Base-by-base conservation (phyloP, 1,140 invertebrate genomes). In the Psix sp. region DNA sequence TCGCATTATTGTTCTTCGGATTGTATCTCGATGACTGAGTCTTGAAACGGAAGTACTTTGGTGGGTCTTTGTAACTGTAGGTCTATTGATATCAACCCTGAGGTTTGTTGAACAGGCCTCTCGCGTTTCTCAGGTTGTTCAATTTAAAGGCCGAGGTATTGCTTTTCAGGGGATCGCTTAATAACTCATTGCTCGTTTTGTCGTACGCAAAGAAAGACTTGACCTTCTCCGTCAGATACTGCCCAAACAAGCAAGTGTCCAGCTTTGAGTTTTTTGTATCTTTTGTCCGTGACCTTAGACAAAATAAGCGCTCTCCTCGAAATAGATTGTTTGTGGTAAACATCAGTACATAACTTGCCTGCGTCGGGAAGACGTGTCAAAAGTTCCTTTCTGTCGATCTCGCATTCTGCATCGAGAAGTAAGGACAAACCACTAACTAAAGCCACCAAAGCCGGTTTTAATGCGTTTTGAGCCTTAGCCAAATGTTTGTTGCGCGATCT, bases 21-120 rank as follows among this genome's bases (percentile, higher is more conserved):
- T 40, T 40, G 49, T 1, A 29, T n/a, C 21, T 49, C 18, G 7
- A n/a, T 31, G 35, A 16, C n/a, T 51, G 33, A 1, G 33, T 40
- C 17, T 26, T 45, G 31, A 60, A 60, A 2, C n/a, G 16, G 38
- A 40, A 17, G 16, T 1, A 9, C 13, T 9, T 40, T 5, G 15
- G 15, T 5, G 38, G 38, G 38, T 7, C 38, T n/a, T 20, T 40
- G 38, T 17, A n/a, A 10, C 15, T 7, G 15, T 20, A 17, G 38
- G 26, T 39, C 39, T 42, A 39, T 29, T 56, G 52, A 10, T 10
- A 35, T 5, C 11, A 21, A 26, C 40, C 42, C 42, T 38, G 54
- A 5, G 10, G 26, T 11, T 46, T 57, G 54, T 57, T 0, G 2
- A 5, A 21, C 54, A 57, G 54, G 54, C 52, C 52, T 33, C 26